phyloP scores from a whole-genome alignment of 2,113 vertebrate species.

The Cathartes aura region DNA sequence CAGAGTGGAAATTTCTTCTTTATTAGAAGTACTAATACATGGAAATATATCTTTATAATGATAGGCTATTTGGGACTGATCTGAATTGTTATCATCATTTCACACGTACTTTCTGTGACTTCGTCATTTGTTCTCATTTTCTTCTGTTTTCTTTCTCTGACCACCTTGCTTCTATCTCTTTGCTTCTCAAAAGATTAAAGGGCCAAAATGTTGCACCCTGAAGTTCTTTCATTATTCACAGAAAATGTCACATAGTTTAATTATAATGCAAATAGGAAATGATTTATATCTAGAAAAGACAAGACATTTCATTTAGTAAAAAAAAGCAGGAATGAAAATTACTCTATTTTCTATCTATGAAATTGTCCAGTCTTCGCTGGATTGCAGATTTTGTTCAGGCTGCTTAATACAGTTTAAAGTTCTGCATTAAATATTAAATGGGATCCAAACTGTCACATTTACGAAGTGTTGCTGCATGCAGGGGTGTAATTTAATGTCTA shows the following conservation, averaged over 20 bases:
- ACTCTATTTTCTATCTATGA: not conserved
- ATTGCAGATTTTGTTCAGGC: not conserved
- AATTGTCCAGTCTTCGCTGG: not conserved
- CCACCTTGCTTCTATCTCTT: not conserved
- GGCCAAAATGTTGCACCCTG: not conserved
- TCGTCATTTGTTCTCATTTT: not conserved
- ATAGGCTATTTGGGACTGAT: not conserved
- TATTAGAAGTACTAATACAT: not conserved
- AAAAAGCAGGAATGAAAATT: not conserved
- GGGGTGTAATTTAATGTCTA: not conserved
- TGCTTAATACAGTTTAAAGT: slow-evolving; percentile 12
- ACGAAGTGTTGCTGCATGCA: not conserved
- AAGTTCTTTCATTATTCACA: not conserved
- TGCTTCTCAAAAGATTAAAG: not conserved
- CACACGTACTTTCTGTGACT: not conserved
- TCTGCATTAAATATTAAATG: not conserved
- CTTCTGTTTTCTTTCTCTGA: not conserved
- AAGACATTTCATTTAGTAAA: not conserved
- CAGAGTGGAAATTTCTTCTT: not conserved
- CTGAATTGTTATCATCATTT: not conserved
- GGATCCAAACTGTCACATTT: not conserved
- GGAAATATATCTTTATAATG: not conserved
- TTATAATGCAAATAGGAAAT: slow-evolving; percentile 31
- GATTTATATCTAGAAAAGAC: not conserved
- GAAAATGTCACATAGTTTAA: not conserved